Conservation (phyloP, 2,113 vertebrate genomes). For the Saiga tatarica region DNA sequence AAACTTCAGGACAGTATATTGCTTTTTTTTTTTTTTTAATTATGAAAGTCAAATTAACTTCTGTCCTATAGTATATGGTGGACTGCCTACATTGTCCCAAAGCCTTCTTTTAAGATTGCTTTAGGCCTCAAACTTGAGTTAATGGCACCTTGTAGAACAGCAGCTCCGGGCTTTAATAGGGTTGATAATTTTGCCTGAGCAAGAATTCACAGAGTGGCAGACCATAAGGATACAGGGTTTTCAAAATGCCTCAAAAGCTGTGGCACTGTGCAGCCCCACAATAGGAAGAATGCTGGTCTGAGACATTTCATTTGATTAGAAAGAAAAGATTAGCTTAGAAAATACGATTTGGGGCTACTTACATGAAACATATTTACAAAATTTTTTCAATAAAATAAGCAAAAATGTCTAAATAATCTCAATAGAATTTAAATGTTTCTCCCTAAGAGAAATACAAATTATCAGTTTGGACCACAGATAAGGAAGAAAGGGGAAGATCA, state of each 20-base stretch:
- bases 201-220: background rate
- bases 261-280: accelerated
- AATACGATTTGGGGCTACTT: background rate
- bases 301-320: background rate
- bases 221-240: accelerated
- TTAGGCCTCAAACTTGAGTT: background rate
- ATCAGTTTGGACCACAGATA: background rate
- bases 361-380: background rate
- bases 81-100: background rate
- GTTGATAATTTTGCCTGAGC: background rate
- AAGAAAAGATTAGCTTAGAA: background rate
- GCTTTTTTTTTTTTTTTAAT: background rate
- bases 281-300: background rate
- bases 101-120: background rate
- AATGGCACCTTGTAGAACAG: background rate
- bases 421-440: background rate
- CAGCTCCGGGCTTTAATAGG: background rate
- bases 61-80: background rate
- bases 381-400: background rate
- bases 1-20: background rate
- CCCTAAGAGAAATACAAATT: background rate
- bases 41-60: constrained; percentile 40
- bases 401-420: background rate
- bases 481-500: background rate
- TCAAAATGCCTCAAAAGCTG: background rate